Evolutionary conservation across 2,113 vertebrate species (phyloP).

Genomic region (Seriola quinqueradiata): DNA sequence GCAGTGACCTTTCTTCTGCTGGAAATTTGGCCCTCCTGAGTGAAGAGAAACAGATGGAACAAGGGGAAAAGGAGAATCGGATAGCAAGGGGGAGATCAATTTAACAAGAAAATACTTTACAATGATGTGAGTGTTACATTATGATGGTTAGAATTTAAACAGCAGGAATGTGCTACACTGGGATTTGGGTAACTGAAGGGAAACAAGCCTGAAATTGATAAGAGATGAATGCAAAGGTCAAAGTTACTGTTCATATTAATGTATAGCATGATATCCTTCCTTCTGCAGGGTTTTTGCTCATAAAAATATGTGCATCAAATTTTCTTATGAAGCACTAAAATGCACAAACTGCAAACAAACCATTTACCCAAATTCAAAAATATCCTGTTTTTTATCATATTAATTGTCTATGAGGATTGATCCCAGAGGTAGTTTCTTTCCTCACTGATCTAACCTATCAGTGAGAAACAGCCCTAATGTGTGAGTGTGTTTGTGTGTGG

Average conservation of each 20-base stretch:
- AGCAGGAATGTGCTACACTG: background rate
- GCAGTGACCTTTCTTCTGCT: conserved; percentile 48
- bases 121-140: background rate
- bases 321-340: no score
- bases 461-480: background rate
- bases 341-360: no score
- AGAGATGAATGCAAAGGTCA: background rate
- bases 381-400: no score
- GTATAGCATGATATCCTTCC: background rate
- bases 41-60: conserved; percentile 15
- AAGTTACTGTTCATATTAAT: background rate
- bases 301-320: background rate
- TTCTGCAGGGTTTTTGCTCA: background rate
- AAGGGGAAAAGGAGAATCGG: background rate
- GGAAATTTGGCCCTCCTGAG: conserved; percentile 31
- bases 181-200: background rate
- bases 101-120: conserved; percentile 23
- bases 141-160: background rate
- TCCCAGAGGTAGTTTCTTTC: no score
- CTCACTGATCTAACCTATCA: no score
- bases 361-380: no score
- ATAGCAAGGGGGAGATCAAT: background rate
- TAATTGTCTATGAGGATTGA: no score
- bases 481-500: background rate
- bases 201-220: background rate